Evolutionary conservation across 2,797 vertebrate species (phyloP).

Genomic region (Pygocentrus nattereri): DNA sequence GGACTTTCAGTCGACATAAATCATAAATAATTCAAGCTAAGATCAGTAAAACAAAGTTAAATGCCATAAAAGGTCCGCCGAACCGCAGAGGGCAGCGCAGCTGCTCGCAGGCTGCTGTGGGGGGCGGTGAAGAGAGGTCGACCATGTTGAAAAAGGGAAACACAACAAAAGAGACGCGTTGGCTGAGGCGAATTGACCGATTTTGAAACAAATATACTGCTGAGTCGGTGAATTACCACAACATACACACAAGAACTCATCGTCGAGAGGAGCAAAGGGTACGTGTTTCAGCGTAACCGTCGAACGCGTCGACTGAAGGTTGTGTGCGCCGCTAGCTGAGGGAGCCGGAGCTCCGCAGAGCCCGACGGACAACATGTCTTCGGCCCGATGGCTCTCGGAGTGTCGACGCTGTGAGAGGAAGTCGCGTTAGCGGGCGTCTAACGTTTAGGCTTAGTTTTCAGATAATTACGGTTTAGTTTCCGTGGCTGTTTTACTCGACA

Average conservation of each 20-base stretch:
- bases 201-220: not conserved
- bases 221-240: not conserved
- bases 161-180: slow-evolving; percentile 77
- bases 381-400: not conserved
- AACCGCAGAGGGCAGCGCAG: slow-evolving; percentile 62
- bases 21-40: too few species aligned
- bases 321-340: not conserved
- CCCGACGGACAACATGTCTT: not conserved
- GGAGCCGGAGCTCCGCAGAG: not conserved
- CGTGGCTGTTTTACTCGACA: not conserved
- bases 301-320: not conserved
- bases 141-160: slow-evolving; percentile 82
- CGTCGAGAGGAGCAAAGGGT: slow-evolving; percentile 63
- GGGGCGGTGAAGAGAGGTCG: slow-evolving; percentile 73
- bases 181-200: slow-evolving; percentile 30
- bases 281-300: slow-evolving; percentile 35
- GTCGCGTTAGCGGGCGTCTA: not conserved
- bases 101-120: slow-evolving; percentile 48
- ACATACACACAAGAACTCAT: slow-evolving; percentile 47
- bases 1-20: too few species aligned
- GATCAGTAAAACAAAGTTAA: too few species aligned
- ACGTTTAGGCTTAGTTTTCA: not conserved
- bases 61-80: not conserved
- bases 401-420: not conserved
- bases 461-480: slow-evolving; percentile 31